A percentile compares a stretch with the other conserved stretches of the same genome.
phyloP scores from a whole-genome alignment of 2,888 invertebrate genomes.

The Scotopteryx bipunctaria region DNA sequence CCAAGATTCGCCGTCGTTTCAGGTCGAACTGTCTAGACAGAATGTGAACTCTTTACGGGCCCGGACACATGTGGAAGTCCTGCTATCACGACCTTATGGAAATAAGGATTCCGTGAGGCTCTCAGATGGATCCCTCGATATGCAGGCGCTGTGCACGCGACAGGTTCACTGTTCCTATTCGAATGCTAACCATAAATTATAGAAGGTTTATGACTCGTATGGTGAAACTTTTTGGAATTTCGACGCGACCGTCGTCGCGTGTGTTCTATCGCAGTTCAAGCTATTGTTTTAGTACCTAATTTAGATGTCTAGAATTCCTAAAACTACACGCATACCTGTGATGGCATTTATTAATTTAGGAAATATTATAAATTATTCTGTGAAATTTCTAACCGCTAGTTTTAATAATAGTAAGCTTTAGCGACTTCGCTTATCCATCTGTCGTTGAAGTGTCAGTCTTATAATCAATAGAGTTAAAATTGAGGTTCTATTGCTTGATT shows the following conservation, averaged over 20 bases:
- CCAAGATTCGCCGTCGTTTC: constrained; percentile 47
- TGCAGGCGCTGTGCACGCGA: constrained; percentile 24
- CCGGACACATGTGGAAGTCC: constrained; percentile 51
- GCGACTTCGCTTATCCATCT: too few species aligned
- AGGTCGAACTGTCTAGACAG: constrained; percentile 82
- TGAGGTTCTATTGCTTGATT: not conserved
- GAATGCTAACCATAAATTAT: constrained; percentile 19
- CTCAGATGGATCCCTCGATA: constrained; percentile 20
- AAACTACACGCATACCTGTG: constrained; percentile 25
- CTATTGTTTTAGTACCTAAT: constrained; percentile 27
- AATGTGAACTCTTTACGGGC: constrained; percentile 76
- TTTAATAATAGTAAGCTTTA: too few species aligned
- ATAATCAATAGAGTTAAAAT: too few species aligned
- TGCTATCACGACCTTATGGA: constrained; percentile 54
- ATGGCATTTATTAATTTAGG: constrained; percentile 11
- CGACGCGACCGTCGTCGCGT: constrained; percentile 23
- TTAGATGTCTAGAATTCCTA: constrained; percentile 25
- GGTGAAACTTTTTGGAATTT: constrained; percentile 23
- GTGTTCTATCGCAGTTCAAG: constrained; percentile 9
- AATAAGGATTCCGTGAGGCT: constrained; percentile 43
- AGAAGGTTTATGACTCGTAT: constrained; percentile 17
- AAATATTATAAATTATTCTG: constrained; percentile 9
- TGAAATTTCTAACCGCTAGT: too few species aligned
- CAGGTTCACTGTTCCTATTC: constrained; percentile 25
- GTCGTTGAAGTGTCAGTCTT: too few species aligned